Evolutionary conservation across 2,113 vertebrate species (phyloP).

Genomic region (Pelvicachromis taeniatus): DNA sequence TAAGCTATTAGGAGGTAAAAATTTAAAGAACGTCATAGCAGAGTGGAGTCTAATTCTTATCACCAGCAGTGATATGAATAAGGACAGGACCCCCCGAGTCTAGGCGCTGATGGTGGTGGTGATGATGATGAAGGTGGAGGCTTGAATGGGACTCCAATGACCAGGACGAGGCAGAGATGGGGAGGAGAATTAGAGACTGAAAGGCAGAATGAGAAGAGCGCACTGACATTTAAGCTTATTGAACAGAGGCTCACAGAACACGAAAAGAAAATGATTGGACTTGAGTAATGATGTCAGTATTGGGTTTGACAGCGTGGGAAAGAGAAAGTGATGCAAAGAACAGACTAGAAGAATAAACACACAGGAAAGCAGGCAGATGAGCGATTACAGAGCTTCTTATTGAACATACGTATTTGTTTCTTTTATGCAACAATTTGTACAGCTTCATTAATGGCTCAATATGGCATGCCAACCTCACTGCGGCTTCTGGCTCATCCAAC

Average conservation of each 20-base stretch:
- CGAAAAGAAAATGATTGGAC: background rate
- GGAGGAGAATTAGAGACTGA: background rate
- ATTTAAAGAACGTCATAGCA: background rate
- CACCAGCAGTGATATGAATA: fast-evolving
- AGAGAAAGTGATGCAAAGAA: background rate
- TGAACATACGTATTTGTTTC: background rate
- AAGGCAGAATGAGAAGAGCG: background rate
- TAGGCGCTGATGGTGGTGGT: background rate
- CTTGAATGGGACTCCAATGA: background rate
- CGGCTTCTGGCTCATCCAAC: background rate
- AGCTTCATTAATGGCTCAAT: background rate
- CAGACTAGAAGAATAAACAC: background rate
- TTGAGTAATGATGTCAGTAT: background rate
- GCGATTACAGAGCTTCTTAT: background rate
- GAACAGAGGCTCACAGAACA: background rate
- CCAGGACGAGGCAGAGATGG: background rate
- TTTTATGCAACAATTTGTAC: background rate
- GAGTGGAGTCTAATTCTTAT: background rate
- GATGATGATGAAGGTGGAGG: no score
- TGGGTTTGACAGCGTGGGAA: background rate
- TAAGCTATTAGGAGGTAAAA: background rate
- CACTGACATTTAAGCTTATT: background rate
- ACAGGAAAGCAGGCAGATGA: background rate
- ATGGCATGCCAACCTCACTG: background rate
- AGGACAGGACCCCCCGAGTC: background rate